These are phyloP conservation scores for Platypus cylindrus DNA, from an alignment of 2,888 invertebrate species.

Conservation along the genomic window DNA sequence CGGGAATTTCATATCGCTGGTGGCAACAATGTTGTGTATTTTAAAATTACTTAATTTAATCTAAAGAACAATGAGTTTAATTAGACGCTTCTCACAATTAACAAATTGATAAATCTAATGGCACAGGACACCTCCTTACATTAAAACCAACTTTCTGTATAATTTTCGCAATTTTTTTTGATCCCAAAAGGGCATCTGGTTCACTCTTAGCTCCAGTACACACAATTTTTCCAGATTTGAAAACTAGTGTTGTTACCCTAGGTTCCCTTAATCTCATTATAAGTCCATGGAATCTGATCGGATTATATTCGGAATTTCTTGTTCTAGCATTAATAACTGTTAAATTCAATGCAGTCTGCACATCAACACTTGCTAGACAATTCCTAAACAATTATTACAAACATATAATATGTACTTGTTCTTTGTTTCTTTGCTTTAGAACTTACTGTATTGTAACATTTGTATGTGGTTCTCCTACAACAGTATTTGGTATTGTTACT, in stretches of 20 bases:
- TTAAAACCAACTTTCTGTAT: conserved; percentile 70
- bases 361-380: conserved; percentile 67
- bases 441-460: conserved; percentile 36
- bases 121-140: conserved; percentile 14
- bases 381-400: conserved; percentile 33
- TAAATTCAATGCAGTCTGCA: conserved; percentile 59
- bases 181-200: conserved; percentile 60
- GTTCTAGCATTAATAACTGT: conserved; percentile 65
- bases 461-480: conserved; percentile 41
- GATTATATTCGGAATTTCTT: conserved; percentile 73
- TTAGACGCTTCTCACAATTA: not conserved
- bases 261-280: conserved; percentile 75
- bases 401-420: not conserved
- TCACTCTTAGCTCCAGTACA: conserved; percentile 72
- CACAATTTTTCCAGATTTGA: conserved; percentile 71
- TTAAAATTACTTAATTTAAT: conserved; percentile 67
- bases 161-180: conserved; percentile 70
- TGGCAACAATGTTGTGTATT: conserved; percentile 65
- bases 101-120: not conserved
- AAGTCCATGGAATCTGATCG: conserved; percentile 68
- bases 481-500: conserved; percentile 29
- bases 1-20: conserved; percentile 62
- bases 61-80: conserved; percentile 36
- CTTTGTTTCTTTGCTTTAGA: not conserved
- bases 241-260: conserved; percentile 60